Conservation (phyloP, 2,113 vertebrate genomes). For the Percopsis transmontana region DNA sequence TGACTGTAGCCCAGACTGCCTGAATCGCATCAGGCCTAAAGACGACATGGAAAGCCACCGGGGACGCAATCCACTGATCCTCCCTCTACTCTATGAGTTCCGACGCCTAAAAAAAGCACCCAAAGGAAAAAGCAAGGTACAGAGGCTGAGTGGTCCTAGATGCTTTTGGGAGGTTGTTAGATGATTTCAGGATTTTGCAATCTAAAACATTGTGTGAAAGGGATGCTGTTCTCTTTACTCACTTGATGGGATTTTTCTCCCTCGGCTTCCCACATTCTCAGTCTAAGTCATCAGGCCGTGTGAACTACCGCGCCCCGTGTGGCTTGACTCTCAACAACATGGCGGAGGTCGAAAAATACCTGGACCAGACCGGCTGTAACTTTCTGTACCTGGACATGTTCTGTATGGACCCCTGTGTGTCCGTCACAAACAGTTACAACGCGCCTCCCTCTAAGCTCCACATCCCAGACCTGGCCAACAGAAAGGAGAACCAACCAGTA, state of each 20-base stretch:
- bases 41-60: conserved; percentile 66
- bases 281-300: conserved; percentile 80
- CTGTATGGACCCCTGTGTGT: conserved; percentile 86
- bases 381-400: conserved; percentile 90
- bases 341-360: conserved; percentile 85
- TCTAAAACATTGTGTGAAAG: too few relatives aligned
- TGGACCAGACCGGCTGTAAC: conserved; percentile 83
- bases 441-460: conserved; percentile 79
- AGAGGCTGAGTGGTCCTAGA: not conserved
- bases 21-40: conserved; percentile 71
- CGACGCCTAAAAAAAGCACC: conserved; percentile 81
- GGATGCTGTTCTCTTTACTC: not conserved
- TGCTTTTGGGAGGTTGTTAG: not conserved
- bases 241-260: not conserved
- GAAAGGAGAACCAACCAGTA: conserved; percentile 82
- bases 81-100: conserved; percentile 85
- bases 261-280: not conserved
- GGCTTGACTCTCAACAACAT: conserved; percentile 84
- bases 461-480: conserved; percentile 83
- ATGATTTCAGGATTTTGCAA: not conserved
- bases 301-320: conserved; percentile 85
- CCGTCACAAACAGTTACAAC: conserved; percentile 84
- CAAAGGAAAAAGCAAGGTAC: conserved; percentile 80
- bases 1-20: conserved; percentile 79
- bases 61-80: conserved; percentile 83